Evolutionary conservation across 2,113 vertebrate genomes (phyloP), one percentile per base, ranked within the genome.

Genomic region (Megaleporinus macrocephalus): DNA sequence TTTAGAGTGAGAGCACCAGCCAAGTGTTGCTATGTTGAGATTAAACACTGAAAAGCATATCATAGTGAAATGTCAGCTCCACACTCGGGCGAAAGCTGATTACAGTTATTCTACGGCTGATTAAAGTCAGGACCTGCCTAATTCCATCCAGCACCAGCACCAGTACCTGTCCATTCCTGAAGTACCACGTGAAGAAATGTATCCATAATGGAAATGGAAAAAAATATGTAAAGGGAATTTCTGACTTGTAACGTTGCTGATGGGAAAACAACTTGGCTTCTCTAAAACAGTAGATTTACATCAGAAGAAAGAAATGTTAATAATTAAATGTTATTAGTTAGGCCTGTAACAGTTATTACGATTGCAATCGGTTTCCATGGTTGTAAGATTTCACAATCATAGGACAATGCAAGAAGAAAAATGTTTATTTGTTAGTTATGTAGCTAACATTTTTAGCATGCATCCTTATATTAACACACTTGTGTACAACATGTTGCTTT

Each of bases 11-110:
- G 51, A n/a, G 33, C 53, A 57, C 30, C n/a, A 41, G 29, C 68
- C 22, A 65, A 51, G 16, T 6, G 2, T 59, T 80, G 61, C 14
- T 24, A 53, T 74, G 65, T 30, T 36, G 59, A 73, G 63, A 63
- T 80, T 73, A 44, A 49, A 65, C 6, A 20, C 73, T 51, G 30
- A 30, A 80, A 62, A 72, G 59, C 41, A 74, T 63, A 33, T 47
- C 47, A 55, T 51, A 55, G 29, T 0, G 24, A 65, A 49, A 65
- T 20, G 61, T 80, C 41, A 73, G 27, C 5, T 65, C 33, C 26
- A 16, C 27, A 55, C n/a, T 3, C 15, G 1, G 57, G 55, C 13
- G 5, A 22, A 59, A 73, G 49, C 22, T 26, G 29, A 55, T 36
- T 74, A 41, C 7, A 69, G 59, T 49, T 53, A 36, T 4, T 53